Evolutionary conservation across 2,113 vertebrate genomes (phyloP).

Genomic region (Oxyruncus cristatus): DNA sequence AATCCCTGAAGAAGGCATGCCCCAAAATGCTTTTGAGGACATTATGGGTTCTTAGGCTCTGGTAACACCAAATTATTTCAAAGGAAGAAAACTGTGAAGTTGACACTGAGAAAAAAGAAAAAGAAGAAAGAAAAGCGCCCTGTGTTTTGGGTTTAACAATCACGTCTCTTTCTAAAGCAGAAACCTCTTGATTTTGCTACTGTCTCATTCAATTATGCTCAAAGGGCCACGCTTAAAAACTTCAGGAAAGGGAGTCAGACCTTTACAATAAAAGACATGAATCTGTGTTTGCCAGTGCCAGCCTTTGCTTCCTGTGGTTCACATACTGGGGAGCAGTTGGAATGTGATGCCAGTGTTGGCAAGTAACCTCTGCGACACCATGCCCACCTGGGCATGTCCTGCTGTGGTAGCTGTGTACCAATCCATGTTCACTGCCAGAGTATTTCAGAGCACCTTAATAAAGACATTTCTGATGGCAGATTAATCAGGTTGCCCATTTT

Average conservation of each 20-base stretch:
- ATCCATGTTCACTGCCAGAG: neutral
- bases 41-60: neutral
- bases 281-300: neutral
- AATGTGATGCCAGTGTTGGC: neutral
- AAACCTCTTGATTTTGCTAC: constrained; percentile 22
- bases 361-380: neutral
- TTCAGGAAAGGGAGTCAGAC: constrained; percentile 13
- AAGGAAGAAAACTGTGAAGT: neutral
- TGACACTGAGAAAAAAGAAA: neutral
- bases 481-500: neutral
- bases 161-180: neutral
- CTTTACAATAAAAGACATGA: neutral
- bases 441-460: neutral
- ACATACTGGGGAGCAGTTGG: neutral
- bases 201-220: constrained; percentile 41
- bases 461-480: neutral
- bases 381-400: neutral
- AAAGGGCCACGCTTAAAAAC: neutral
- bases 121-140: neutral
- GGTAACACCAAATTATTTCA: neutral
- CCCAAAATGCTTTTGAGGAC: neutral
- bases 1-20: neutral
- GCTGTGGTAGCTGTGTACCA: neutral
- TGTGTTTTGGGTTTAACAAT: neutral
- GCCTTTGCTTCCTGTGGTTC: neutral